A percentile compares a stretch with the other conserved stretches of the same genome.
These are phyloP conservation scores for Noctua comes DNA, from an alignment of 2,888 invertebrate species.

Conservation along the genomic window DNA sequence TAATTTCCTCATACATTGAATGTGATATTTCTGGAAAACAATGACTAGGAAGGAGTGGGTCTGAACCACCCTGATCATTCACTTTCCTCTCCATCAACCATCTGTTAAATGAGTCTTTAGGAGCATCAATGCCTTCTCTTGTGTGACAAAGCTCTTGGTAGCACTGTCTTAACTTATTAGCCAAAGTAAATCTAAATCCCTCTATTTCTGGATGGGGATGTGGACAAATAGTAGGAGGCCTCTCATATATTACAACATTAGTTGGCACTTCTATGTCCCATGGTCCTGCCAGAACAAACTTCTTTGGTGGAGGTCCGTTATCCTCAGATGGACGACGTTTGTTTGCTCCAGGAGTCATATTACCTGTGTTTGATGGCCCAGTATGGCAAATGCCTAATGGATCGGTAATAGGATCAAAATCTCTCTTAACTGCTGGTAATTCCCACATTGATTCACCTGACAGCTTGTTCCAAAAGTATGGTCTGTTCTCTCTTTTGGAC, in stretches of 20 bases:
- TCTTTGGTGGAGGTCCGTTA: slow-evolving; percentile 94
- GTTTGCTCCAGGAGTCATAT: slow-evolving; percentile 90
- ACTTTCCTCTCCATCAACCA: slow-evolving; percentile 99
- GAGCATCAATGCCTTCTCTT: slow-evolving; percentile 97
- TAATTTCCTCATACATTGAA: slow-evolving; percentile 99
- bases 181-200: slow-evolving; percentile 94
- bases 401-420: slow-evolving; percentile 97
- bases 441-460: slow-evolving; percentile 99
- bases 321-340: slow-evolving; percentile 96
- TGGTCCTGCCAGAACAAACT: slow-evolving; percentile 96
- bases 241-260: slow-evolving; percentile 97
- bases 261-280: slow-evolving; percentile 98
- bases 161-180: slow-evolving; percentile 96
- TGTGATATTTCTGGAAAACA: slow-evolving; percentile 98
- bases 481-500: slow-evolving; percentile 98
- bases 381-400: slow-evolving; percentile 95
- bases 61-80: slow-evolving; percentile 95
- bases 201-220: slow-evolving; percentile 99
- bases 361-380: slow-evolving; percentile 84
- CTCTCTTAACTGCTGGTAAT: slow-evolving; percentile 95
- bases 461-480: slow-evolving; percentile 98
- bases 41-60: slow-evolving; percentile 97
- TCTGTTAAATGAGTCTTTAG: slow-evolving; percentile 98
- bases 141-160: slow-evolving; percentile 98
- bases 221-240: slow-evolving; percentile 95